These are phyloP conservation scores for Drosophila nr. perissopoda DNA, from an alignment of 2,888 invertebrate genomes.

Conservation along the genomic window DNA sequence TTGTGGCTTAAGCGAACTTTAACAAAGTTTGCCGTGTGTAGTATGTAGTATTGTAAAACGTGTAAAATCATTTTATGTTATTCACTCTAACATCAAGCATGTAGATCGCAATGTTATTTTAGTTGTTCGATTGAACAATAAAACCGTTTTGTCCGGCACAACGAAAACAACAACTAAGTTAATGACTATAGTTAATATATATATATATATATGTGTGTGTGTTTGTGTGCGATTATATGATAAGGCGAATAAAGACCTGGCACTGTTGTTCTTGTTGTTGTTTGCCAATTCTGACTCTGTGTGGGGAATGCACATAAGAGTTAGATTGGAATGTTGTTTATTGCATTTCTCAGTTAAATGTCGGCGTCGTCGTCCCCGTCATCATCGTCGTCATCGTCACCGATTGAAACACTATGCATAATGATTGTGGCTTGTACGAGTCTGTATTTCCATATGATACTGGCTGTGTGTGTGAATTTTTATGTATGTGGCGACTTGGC, in stretches of 20 bases:
- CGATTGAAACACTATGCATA: slow-evolving; percentile 61
- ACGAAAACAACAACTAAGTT: slow-evolving; percentile 12
- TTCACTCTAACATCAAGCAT: not conserved
- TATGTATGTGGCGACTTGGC: slow-evolving; percentile 29
- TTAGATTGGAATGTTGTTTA: slow-evolving; percentile 75
- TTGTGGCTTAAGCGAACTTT: not conserved
- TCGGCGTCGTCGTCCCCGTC: slow-evolving; percentile 44
- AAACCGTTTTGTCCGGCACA: slow-evolving; percentile 20
- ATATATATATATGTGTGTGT: not conserved
- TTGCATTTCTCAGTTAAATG: slow-evolving; percentile 73
- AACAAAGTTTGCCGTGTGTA: not conserved
- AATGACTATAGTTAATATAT: slow-evolving; percentile 42
- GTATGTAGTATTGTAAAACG: not conserved
- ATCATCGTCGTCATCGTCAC: slow-evolving; percentile 34
- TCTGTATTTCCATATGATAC: slow-evolving; percentile 18
- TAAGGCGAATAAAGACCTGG: slow-evolving; percentile 64
- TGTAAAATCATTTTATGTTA: not conserved
- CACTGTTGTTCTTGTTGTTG: slow-evolving; percentile 34
- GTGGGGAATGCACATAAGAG: slow-evolving; percentile 39
- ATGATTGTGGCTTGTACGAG: slow-evolving; percentile 53
- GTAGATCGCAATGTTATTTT: not conserved
- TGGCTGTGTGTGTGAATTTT: slow-evolving; percentile 8
- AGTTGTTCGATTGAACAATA: slow-evolving; percentile 7
- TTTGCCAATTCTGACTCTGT: not conserved
- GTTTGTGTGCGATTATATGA: slow-evolving; percentile 43